phyloP scores from a whole-genome alignment of 2,797 vertebrate species.

The Notolepis coatsorum region DNA sequence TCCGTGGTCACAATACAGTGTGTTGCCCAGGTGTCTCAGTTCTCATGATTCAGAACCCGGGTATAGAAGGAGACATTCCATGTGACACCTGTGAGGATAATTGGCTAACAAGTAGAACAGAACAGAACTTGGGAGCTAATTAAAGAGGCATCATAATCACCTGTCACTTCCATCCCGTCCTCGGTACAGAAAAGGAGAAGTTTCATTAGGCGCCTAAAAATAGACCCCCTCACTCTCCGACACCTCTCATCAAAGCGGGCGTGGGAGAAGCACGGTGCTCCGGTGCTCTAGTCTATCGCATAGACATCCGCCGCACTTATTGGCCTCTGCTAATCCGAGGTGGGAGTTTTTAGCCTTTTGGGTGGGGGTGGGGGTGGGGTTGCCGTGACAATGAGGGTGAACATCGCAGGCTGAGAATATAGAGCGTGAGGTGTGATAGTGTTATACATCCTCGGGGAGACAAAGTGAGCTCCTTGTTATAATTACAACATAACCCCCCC shows the following conservation, averaged over 20 bases:
- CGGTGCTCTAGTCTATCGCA: constrained; percentile 7
- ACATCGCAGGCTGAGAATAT: constrained; percentile 2
- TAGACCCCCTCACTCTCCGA: constrained; percentile 54
- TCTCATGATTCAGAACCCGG: background rate
- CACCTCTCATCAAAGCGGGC: constrained; percentile 60
- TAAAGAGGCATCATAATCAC: constrained; percentile 68
- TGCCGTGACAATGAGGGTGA: constrained; percentile 24
- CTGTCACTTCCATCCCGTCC: constrained; percentile 59
- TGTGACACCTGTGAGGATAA: constrained; percentile 44
- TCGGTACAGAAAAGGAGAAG: constrained; percentile 39
- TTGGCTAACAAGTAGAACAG: constrained; percentile 50
- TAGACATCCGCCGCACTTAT: constrained; percentile 25
- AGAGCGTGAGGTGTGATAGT: constrained; percentile 13
- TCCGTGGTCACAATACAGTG: too few species aligned
- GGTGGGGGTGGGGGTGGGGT: too few species aligned
- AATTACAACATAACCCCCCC: too few species aligned
- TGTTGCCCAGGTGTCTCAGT: too few species aligned
- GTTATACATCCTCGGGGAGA: background rate
- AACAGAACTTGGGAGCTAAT: constrained; percentile 60
- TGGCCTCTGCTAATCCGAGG: constrained; percentile 55
- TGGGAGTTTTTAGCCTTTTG: constrained; percentile 53
- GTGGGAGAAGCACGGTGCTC: background rate
- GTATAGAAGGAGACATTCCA: constrained; percentile 15
- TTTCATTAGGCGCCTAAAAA: constrained; percentile 71
- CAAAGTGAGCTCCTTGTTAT: too few species aligned